Evolutionary conservation across 2,797 vertebrate species (phyloP), one percentile per base, ranked within the genome.

Genomic region (Huso huso): DNA sequence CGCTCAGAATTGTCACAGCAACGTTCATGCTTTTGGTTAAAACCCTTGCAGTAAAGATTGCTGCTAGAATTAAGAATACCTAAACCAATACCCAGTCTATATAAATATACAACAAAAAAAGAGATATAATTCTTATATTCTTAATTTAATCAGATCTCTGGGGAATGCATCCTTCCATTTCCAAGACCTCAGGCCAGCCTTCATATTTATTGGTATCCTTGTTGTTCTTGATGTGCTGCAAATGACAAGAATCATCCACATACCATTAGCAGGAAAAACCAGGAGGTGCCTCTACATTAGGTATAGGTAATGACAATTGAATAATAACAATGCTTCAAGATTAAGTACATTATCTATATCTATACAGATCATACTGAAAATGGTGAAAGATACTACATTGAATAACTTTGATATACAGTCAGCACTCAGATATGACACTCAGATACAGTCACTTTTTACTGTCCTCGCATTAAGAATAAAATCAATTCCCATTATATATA

Each of bases 131-230:
- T 9, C 12, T 67, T 63, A 68, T 68, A 23, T 58, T 8, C 1
- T 8, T 57, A 6, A 66, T 53, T 89, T 78, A 96, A n/a, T 90
- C 88, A 55, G 84, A 84, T 76, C 92, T 94, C 76, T 90, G 87
- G 2, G 96, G 95, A 66, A 98, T 89, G 76, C 96, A 99, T 8
- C 96, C 96, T 80, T 99, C 96, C 94, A 99, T 97, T 80, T 98
- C 96, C 68, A 99, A 83, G 69, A 99, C 96, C 69, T 97, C 96
- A 0, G 96, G 96, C 96, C 96, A 99, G n/a, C 96, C 96, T 72
- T 99, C 96, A 0, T 95, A 99, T 67, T 99, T 99, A 81, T 99
- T 99, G 67, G 91, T 95, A 13, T 95, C 93, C 9, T 91, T 94
- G 5, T 87, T 96, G 83, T 97, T 99, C 84, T 95, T 99, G 81